phyloP scores from a whole-genome alignment of 2,797 vertebrate species.

The Chelonia mydas region DNA sequence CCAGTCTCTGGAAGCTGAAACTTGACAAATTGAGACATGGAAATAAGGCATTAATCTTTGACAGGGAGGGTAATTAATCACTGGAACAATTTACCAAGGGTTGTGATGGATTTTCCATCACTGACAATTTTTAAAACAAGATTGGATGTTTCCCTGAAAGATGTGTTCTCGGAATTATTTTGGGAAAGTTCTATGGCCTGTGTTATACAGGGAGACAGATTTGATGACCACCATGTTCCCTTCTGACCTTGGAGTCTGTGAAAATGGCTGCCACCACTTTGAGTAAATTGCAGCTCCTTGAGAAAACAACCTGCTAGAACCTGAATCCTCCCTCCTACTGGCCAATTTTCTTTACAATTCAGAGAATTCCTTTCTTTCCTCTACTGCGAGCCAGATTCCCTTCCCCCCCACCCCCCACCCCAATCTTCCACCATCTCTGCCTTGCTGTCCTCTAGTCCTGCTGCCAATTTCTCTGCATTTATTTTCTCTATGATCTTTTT shows the following conservation, averaged over 20 bases:
- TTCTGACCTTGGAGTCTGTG: neutral
- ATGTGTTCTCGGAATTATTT: neutral
- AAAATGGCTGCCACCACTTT: neutral
- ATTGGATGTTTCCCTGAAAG: neutral
- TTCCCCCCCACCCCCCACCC: neutral
- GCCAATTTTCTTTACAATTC: neutral
- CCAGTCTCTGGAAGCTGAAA: neutral
- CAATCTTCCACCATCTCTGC: neutral
- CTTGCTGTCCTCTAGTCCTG: neutral
- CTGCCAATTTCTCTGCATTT: accelerated
- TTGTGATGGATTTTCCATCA: neutral
- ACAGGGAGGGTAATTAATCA: neutral
- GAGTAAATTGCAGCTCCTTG: neutral
- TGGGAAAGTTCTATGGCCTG: neutral
- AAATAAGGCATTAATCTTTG: neutral
- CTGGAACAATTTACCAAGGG: neutral
- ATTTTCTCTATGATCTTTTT: neutral
- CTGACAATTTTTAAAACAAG: neutral
- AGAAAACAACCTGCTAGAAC: neutral
- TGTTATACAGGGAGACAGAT: neutral
- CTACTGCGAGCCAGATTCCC: neutral
- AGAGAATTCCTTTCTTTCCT: neutral
- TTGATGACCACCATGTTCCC: neutral
- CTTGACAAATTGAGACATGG: neutral
- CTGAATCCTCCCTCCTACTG: neutral